Conservation (phyloP, 2,797 vertebrate species). For the Antennarius maculatus region DNA sequence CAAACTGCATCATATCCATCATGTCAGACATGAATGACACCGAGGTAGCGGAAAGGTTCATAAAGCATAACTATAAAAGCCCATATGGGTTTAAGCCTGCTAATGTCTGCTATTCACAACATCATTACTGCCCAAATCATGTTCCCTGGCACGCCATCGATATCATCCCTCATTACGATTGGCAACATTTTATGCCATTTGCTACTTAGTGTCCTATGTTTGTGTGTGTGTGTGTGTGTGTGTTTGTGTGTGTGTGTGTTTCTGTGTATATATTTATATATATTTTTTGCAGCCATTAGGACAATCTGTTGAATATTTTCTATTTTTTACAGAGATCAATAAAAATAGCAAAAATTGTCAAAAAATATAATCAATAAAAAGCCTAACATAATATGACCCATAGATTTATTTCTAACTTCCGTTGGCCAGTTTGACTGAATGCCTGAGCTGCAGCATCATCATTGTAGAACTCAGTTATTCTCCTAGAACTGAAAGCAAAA, state of each 20-base stretch:
- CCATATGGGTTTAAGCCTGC: conserved; percentile 39
- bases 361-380: neutral
- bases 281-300: no score
- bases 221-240: conserved; percentile 24
- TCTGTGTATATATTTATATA: conserved; percentile 19
- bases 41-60: conserved; percentile 27
- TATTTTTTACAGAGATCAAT: neutral
- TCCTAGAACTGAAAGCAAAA: conserved; percentile 20
- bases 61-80: conserved; percentile 31
- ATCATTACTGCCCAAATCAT: conserved; percentile 68
- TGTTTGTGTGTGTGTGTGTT: conserved; percentile 6
- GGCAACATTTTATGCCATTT: conserved; percentile 66
- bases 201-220: conserved; percentile 57
- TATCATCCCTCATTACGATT: conserved; percentile 72
- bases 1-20: conserved; percentile 38
- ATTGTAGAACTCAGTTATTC: neutral
- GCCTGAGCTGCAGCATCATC: conserved; percentile 6
- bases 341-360: neutral
- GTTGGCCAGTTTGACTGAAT: neutral
- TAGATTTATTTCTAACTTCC: conserved; percentile 1
- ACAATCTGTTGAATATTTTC: no score
- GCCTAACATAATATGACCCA: neutral
- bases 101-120: conserved; percentile 64
- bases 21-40: conserved; percentile 37
- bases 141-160: conserved; percentile 57